phyloP scores from a whole-genome alignment of 2,888 invertebrate genomes.

The Hymenopus coronatus region DNA sequence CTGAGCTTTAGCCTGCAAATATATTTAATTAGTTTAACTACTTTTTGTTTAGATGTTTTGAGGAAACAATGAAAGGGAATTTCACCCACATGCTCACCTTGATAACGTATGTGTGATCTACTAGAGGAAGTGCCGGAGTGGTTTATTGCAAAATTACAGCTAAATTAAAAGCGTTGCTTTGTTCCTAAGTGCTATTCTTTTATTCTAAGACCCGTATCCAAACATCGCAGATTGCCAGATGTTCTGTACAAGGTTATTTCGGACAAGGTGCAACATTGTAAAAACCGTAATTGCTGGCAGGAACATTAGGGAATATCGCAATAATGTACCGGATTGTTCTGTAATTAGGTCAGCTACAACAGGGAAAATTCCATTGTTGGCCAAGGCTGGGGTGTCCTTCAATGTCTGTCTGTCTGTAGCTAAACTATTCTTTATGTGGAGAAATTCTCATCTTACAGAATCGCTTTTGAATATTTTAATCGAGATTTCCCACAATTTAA shows the following conservation, averaged over 20 bases:
- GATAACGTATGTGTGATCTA: not conserved
- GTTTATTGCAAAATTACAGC: not conserved
- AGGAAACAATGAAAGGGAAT: not conserved
- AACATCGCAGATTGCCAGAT: not conserved
- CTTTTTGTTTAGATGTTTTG: too few species aligned
- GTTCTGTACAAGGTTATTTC: not conserved
- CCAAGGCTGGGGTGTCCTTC: not conserved
- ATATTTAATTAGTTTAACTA: too few species aligned
- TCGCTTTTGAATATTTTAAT: not conserved
- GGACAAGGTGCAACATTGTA: not conserved
- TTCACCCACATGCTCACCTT: not conserved
- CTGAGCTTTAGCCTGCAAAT: too few species aligned
- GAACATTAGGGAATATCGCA: not conserved
- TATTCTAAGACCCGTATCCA: not conserved
- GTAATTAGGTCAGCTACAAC: not conserved
- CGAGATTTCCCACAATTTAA: too few species aligned
- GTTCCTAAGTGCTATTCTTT: not conserved
- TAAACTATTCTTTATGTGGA: not conserved
- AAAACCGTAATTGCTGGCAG: not conserved
- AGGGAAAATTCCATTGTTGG: not conserved
- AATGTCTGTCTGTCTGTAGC: not conserved
- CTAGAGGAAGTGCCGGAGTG: not conserved
- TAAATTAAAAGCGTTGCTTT: not conserved
- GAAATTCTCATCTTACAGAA: not conserved
- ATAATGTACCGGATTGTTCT: not conserved